Evolutionary conservation across 2,888 invertebrate species (phyloP).

Genomic region (Polylopha cassiicola): DNA sequence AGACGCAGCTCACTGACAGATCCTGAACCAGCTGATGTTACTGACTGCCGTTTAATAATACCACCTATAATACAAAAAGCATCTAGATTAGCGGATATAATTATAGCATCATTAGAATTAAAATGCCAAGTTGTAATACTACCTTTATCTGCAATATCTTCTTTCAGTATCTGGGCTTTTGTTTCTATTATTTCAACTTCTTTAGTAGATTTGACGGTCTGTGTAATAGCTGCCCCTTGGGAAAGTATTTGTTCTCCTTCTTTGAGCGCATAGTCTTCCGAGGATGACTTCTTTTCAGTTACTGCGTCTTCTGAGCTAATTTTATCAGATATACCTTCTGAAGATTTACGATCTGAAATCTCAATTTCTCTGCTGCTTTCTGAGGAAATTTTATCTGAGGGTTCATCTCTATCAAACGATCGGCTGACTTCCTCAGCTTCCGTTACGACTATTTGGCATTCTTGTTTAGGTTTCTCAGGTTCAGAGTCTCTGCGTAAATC

Average conservation of each 20-base stretch:
- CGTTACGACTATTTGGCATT: slow-evolving; percentile 68
- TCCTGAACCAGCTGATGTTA: slow-evolving; percentile 67
- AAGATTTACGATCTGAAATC: slow-evolving; percentile 70
- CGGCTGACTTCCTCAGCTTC: slow-evolving; percentile 68
- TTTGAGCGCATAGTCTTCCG: slow-evolving; percentile 58
- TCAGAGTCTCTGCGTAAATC: slow-evolving; percentile 57
- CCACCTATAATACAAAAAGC: slow-evolving; percentile 41
- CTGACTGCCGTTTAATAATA: slow-evolving; percentile 59
- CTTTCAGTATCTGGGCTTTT: slow-evolving; percentile 37
- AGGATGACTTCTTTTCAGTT: slow-evolving; percentile 71
- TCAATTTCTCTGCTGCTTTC: slow-evolving; percentile 72
- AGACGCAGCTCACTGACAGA: slow-evolving; percentile 62
- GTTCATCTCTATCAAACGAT: slow-evolving; percentile 67
- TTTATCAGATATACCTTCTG: slow-evolving; percentile 70
- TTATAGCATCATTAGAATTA: slow-evolving; percentile 5
- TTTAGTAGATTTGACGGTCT: slow-evolving; percentile 29
- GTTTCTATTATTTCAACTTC: slow-evolving; percentile 39
- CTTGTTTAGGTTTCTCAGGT: slow-evolving; percentile 51
- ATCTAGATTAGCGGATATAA: too few species aligned
- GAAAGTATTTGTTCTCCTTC: slow-evolving; percentile 38
- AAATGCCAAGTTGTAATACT: slow-evolving; percentile 1
- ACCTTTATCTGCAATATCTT: slow-evolving; percentile 51
- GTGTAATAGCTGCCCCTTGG: slow-evolving; percentile 29
- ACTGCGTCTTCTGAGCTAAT: slow-evolving; percentile 74
- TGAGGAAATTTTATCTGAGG: slow-evolving; percentile 72